Percentiles rank a stretch among this genome's conserved stretches.
phyloP scores from a whole-genome alignment of 2,888 invertebrate species.

The Napeogenes sylphis region DNA sequence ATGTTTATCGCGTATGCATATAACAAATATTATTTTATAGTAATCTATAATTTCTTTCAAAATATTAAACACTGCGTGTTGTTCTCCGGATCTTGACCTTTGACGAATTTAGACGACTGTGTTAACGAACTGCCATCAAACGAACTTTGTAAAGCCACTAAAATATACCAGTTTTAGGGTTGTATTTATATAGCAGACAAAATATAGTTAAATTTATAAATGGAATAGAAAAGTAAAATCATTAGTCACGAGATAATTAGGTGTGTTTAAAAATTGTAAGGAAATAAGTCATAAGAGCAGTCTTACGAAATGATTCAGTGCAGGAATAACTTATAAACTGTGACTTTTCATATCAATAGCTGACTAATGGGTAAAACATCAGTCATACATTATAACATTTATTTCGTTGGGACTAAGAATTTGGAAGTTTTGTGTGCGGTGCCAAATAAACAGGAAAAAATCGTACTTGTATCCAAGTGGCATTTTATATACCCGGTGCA shows the following conservation, averaged over 20 bases:
- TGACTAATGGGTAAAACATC: background rate
- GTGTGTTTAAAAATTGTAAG: too few species aligned
- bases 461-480: constrained; percentile 37
- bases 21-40: too few species aligned
- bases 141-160: constrained; percentile 30
- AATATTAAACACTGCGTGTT: constrained; percentile 20
- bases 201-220: too few species aligned
- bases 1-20: too few species aligned
- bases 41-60: background rate
- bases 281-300: too few species aligned
- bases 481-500: constrained; percentile 52
- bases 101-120: constrained; percentile 38
- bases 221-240: too few species aligned
- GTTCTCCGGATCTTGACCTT: constrained; percentile 39
- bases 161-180: constrained; percentile 26
- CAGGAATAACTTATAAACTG: too few species aligned
- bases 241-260: too few species aligned
- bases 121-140: constrained; percentile 42
- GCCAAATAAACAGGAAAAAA: constrained; percentile 33
- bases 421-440: constrained; percentile 21
- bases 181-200: too few species aligned
- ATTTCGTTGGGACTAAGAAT: constrained; percentile 7
- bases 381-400: background rate
- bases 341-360: background rate
- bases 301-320: too few species aligned